Conservation (phyloP, 2,113 vertebrate genomes). For the Opisthocomus hoazin region DNA sequence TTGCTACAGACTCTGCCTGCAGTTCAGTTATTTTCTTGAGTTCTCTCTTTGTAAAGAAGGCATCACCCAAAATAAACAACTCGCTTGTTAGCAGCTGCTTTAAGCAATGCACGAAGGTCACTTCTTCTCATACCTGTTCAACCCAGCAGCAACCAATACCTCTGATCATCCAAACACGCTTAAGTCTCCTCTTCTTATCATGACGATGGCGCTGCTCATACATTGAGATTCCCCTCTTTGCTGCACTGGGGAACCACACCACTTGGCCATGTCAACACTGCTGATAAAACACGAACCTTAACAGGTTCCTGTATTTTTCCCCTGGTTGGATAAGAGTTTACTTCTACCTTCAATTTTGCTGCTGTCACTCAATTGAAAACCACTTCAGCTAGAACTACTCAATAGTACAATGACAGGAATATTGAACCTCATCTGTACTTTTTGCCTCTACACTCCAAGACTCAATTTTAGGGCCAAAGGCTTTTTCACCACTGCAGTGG, state of each 20-base stretch:
- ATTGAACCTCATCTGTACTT: not conserved
- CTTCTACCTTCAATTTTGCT: not conserved
- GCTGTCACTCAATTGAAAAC: not conserved
- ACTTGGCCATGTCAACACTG: not conserved
- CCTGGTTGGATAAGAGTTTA: not conserved
- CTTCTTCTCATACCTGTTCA: rapidly evolving
- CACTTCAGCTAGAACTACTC: not conserved
- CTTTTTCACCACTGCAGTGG: not conserved
- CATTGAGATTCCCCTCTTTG: not conserved
- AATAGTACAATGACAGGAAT: not conserved
- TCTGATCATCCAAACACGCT: not conserved
- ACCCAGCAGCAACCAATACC: not conserved
- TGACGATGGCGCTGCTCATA: not conserved
- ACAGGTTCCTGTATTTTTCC: not conserved
- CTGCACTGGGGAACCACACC: rapidly evolving
- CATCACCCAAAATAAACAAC: not conserved
- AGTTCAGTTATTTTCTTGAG: not conserved
- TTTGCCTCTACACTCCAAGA: not conserved
- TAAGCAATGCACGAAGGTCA: not conserved
- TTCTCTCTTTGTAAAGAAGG: constrained; percentile 20
- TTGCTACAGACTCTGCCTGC: not conserved
- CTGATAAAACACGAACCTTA: not conserved
- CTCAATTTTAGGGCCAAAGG: not conserved
- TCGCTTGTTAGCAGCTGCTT: not conserved
- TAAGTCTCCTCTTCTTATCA: not conserved